These are phyloP conservation scores for Toxotes chatareus DNA, from an alignment of 2,113 vertebrate genomes.

Conservation along the genomic window DNA sequence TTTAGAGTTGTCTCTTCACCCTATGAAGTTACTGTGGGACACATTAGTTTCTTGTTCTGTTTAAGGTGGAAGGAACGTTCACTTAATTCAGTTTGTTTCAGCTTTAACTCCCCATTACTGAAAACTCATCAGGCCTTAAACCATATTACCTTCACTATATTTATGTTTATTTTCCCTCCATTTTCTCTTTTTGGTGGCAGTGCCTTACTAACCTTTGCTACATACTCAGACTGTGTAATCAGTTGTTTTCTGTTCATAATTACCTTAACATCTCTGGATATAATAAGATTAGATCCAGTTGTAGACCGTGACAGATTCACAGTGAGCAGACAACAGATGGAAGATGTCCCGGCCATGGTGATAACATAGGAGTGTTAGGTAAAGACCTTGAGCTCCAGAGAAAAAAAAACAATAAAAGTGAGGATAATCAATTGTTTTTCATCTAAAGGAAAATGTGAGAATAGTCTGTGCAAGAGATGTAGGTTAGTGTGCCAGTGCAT, in stretches of 20 bases:
- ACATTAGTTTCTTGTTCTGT: neutral
- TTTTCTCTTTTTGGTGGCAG: neutral
- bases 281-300: too few species aligned
- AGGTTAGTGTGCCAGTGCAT: constrained; percentile 71
- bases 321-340: neutral
- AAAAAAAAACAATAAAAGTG: neutral
- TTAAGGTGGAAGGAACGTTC: neutral
- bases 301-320: neutral
- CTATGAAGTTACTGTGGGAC: neutral
- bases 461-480: constrained; percentile 33
- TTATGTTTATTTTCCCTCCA: neutral
- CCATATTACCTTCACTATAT: too few species aligned
- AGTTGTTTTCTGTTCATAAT: neutral
- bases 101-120: neutral
- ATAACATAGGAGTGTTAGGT: neutral
- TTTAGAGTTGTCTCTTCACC: neutral
- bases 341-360: neutral
- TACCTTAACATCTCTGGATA: too few species aligned
- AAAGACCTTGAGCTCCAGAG: neutral
- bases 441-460: constrained; percentile 10
- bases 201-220: neutral
- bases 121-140: neutral
- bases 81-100: neutral
- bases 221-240: neutral
- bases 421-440: constrained; percentile 19